A percentile compares a stretch with the other conserved stretches of the same genome.
phyloP scores from a whole-genome alignment of 2,797 vertebrate species.

The Emys orbicularis region DNA sequence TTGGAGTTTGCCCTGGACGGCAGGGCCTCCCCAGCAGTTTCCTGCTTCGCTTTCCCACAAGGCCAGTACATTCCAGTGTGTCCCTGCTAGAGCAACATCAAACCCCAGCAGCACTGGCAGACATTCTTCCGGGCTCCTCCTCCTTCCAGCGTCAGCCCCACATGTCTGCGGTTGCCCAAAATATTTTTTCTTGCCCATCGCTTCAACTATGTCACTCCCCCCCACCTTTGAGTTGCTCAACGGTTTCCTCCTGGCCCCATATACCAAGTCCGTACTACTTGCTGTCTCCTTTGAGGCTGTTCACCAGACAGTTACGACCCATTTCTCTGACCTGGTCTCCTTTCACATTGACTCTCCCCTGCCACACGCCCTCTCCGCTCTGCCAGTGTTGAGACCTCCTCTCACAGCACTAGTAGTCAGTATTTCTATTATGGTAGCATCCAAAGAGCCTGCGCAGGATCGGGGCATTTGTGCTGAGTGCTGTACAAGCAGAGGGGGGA shows the following conservation, averaged over 20 bases:
- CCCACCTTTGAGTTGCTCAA: neutral
- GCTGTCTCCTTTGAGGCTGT: conserved; percentile 12
- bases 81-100: neutral
- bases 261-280: neutral
- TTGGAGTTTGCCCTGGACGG: neutral
- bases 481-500: neutral
- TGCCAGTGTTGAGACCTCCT: neutral
- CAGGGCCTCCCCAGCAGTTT: rapidly evolving
- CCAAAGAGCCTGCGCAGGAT: rapidly evolving
- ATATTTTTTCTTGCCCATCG: neutral
- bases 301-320: neutral
- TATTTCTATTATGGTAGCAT: neutral
- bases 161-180: neutral
- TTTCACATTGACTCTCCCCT: neutral
- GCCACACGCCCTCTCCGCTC: neutral
- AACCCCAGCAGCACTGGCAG: neutral
- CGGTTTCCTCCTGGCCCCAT: conserved; percentile 14
- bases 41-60: rapidly evolving
- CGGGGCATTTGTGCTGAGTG: rapidly evolving
- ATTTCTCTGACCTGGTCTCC: conserved; percentile 22
- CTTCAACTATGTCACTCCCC: neutral
- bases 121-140: neutral
- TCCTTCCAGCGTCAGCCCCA: neutral
- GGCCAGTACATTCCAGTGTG: rapidly evolving
- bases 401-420: rapidly evolving